A percentile compares a stretch with the other conserved stretches of the same genome.
Conservation (phyloP, 2,797 vertebrate species). For the Manis crassicaudata region DNA sequence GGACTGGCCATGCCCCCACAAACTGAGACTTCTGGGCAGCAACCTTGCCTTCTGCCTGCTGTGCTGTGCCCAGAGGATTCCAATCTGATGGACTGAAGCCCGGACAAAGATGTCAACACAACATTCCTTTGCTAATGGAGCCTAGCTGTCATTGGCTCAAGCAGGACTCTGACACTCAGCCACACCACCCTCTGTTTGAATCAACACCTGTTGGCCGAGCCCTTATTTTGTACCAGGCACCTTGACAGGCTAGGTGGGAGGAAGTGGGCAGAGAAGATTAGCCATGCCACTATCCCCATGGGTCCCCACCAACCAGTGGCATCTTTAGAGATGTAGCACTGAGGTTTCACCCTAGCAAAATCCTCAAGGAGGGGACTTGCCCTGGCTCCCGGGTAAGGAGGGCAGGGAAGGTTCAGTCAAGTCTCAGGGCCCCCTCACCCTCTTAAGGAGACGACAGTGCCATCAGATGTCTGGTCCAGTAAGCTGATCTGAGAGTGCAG, state of each 20-base stretch:
- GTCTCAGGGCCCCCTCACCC: not conserved
- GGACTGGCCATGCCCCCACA: not conserved
- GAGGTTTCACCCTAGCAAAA: not conserved
- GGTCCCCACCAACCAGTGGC: not conserved
- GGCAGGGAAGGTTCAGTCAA: not conserved
- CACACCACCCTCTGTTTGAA: not conserved
- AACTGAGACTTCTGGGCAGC: not conserved
- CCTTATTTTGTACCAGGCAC: not conserved
- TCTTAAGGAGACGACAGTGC: not conserved
- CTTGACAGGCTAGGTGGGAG: not conserved
- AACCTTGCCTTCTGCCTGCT: not conserved
- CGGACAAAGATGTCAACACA: constrained; percentile 29
- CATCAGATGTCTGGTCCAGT: not conserved
- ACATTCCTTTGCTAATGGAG: constrained; percentile 7
- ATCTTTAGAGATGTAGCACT: not conserved
- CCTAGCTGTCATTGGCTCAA: not conserved
- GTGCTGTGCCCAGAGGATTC: not conserved
- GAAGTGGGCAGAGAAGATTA: not conserved
- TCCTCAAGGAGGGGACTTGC: not conserved
- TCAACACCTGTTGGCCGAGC: not conserved
- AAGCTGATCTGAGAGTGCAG: not conserved
- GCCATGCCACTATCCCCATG: not conserved
- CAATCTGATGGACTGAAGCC: not conserved
- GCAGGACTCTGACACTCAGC: not conserved
- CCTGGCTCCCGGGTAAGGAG: not conserved